Conservation (phyloP, 2,797 vertebrate genomes). For the Clarias platycephalus region DNA sequence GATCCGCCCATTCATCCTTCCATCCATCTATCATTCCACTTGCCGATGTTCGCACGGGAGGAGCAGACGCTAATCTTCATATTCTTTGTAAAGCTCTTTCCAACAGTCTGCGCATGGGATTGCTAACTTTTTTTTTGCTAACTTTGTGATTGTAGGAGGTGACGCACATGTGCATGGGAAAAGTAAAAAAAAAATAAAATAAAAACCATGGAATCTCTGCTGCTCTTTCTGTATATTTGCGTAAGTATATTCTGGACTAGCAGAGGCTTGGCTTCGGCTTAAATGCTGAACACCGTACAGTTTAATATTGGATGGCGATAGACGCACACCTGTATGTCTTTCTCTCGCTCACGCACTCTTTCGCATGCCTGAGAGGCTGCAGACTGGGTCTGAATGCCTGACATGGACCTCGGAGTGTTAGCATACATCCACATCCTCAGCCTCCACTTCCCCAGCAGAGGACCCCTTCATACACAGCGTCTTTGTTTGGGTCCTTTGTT, state of each 20-base stretch:
- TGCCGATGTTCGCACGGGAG: constrained; percentile 64
- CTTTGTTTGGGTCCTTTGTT: constrained; percentile 49
- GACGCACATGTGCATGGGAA: not conserved
- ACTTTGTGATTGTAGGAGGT: constrained; percentile 56
- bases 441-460: not conserved
- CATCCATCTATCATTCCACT: constrained; percentile 45
- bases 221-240: constrained; percentile 31
- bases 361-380: constrained; percentile 45
- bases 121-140: constrained; percentile 77
- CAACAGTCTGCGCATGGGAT: constrained; percentile 70
- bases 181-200: not conserved
- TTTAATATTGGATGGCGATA: constrained; percentile 39
- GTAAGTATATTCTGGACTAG: constrained; percentile 32
- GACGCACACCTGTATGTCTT: not conserved
- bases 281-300: constrained; percentile 61
- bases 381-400: constrained; percentile 42
- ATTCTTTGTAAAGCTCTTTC: constrained; percentile 81
- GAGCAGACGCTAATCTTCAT: constrained; percentile 83
- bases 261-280: constrained; percentile 69
- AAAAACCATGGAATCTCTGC: not conserved
- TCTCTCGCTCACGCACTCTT: not conserved
- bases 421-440: constrained; percentile 34
- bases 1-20: constrained; percentile 44
- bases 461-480: constrained; percentile 30
- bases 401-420: constrained; percentile 46